phyloP scores from a whole-genome alignment of 2,888 invertebrate genomes.

The Myathropa florea region DNA sequence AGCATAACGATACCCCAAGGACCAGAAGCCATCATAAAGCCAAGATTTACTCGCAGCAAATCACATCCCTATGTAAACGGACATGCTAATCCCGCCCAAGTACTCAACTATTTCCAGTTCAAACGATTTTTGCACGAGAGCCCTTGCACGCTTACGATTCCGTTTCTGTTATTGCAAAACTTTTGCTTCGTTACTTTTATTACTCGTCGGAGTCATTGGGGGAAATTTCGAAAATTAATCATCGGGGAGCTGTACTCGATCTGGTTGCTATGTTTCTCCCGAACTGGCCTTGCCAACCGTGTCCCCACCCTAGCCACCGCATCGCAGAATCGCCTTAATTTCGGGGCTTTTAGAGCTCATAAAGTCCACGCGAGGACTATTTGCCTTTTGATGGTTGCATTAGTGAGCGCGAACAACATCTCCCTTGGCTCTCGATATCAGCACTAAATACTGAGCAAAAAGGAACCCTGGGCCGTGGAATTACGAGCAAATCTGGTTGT shows the following conservation, averaged over 20 bases:
- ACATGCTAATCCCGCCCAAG: neutral
- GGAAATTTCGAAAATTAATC: slow-evolving; percentile 47
- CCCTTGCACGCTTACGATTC: neutral
- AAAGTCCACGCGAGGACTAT: slow-evolving; percentile 41
- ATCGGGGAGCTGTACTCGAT: slow-evolving; percentile 36
- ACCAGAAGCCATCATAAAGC: neutral
- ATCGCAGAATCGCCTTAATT: neutral
- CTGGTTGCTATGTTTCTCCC: neutral
- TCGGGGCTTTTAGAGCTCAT: slow-evolving; percentile 16
- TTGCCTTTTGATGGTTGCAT: slow-evolving; percentile 38
- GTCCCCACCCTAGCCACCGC: neutral
- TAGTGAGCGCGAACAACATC: slow-evolving; percentile 14
- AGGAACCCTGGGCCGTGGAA: neutral
- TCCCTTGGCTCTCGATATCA: slow-evolving; percentile 5
- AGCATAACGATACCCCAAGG: neutral
- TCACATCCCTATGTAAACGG: neutral
- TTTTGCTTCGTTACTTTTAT: slow-evolving; percentile 46
- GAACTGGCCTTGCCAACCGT: neutral
- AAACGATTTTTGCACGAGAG: neutral
- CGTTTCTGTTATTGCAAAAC: slow-evolving; percentile 44
- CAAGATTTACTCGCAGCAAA: neutral
- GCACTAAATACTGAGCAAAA: neutral
- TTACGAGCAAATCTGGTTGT: neutral
- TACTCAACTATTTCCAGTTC: neutral
- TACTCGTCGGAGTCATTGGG: slow-evolving; percentile 21